These are phyloP conservation scores for Anhinga rufa DNA, from an alignment of 2,113 vertebrate species.

Conservation along the genomic window DNA sequence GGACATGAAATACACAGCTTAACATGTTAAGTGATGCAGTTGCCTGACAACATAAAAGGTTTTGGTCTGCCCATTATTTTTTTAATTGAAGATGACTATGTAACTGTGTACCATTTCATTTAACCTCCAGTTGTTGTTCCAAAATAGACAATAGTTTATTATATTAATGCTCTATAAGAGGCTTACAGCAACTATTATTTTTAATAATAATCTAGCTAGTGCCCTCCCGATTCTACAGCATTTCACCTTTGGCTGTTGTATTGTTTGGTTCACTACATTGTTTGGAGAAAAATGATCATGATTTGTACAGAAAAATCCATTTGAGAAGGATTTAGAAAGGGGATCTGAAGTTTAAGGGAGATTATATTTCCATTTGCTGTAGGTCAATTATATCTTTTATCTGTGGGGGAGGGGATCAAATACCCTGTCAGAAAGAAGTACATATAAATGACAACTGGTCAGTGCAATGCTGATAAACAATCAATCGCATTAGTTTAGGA, in stretches of 20 bases:
- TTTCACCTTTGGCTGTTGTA: background rate
- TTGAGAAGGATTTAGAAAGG: background rate
- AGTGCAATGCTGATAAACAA: background rate
- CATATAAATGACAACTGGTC: background rate
- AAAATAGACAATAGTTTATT: background rate
- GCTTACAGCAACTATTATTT: slow-evolving; percentile 14
- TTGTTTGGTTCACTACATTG: background rate
- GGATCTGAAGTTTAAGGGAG: background rate
- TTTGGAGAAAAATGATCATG: slow-evolving; percentile 19
- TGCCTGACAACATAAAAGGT: background rate
- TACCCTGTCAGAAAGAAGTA: background rate
- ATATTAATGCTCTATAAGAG: background rate
- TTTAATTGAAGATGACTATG: slow-evolving; percentile 2
- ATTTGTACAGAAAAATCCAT: background rate
- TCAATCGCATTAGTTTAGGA: background rate
- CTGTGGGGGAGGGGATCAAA: background rate
- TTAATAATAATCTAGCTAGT: background rate
- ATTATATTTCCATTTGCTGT: background rate
- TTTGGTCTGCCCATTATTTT: background rate
- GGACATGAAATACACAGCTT: background rate
- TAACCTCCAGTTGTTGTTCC: slow-evolving; percentile 13
- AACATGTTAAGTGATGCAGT: background rate
- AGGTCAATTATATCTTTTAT: background rate
- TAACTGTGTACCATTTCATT: background rate
- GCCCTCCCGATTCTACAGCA: background rate